Base-by-base conservation (phyloP, 2,888 invertebrate genomes). In the Apodemia hepburni region DNA sequence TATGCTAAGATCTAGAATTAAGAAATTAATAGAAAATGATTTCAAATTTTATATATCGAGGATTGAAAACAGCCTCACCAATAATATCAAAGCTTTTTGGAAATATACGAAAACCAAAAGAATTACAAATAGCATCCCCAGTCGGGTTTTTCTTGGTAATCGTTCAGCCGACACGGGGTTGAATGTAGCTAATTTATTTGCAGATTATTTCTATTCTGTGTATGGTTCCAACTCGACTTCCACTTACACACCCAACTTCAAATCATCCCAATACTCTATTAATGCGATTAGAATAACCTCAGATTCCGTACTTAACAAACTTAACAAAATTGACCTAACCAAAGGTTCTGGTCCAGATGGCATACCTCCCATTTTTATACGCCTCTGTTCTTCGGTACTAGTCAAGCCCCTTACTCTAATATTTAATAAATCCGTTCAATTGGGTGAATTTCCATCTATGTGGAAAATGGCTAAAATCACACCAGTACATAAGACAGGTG, bases 381-480 rank as follows among this genome's bases (percentile, higher is more conserved):
- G 18, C 0, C n/a, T 51, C 11, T 64, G 62, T 49, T 60, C 62
- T 17, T 12, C 59, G 7, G 38, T 27, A 7, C 29, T 66, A 11
- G 54, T 60, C 8, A 27, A 6, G 17, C 62, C 66, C 15, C 62
- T 66, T n/a, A 17, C 47, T 3, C 1, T 58, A 1, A 66, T 66
- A 11, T 66, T 49, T 54, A 66, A 62, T 27, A 57, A 59, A 35
- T 63, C 63, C 11, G 17, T 61, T 29, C 27, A 29, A 49, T 38
- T 57, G 17, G 63, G 65, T 33, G 27, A 60, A 33, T 66, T 62
- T 33, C 64, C 62, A 18, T 18, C 18, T 5, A 18, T 49, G 42
- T 66, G 64, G 64, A 61, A 66, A 58, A 27, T 58, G 17, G 61
- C 64, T 4, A 64, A 64, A 58, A 60, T 66, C 6, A 58, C 64